Evolutionary conservation across 2,888 invertebrate genomes (phyloP).

Genomic region (Rhabditoides inermis): DNA sequence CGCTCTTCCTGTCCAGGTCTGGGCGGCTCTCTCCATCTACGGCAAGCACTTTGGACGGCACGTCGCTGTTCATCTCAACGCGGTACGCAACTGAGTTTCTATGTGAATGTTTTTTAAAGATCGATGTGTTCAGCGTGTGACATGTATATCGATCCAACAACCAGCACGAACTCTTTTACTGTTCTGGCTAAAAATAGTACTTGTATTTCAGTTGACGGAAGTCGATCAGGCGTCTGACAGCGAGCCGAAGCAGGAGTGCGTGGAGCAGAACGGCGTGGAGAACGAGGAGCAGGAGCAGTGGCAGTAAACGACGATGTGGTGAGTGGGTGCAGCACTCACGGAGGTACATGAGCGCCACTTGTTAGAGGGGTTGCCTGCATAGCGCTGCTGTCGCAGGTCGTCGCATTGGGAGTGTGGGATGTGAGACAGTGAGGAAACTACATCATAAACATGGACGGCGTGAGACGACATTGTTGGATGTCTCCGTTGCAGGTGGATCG

Average conservation of each 20-base stretch:
- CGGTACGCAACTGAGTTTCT: constrained; percentile 13
- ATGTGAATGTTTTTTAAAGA: constrained; percentile 4
- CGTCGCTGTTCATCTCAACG: constrained; percentile 35
- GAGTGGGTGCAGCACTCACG: no score
- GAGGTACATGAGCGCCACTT: no score
- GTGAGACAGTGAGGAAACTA: not conserved
- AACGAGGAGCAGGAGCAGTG: no score
- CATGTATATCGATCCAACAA: not conserved
- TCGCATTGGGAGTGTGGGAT: no score
- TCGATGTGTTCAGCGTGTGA: not conserved
- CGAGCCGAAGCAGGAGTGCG: no score
- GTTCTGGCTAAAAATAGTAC: not conserved
- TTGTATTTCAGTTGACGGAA: constrained; percentile 20
- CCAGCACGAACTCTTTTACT: not conserved
- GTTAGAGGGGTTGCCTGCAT: no score
- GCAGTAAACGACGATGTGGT: no score
- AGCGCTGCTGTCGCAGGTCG: no score
- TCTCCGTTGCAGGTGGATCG: no score
- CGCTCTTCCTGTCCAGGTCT: constrained; percentile 15
- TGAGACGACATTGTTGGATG: no score
- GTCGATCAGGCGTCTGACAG: constrained; percentile 7
- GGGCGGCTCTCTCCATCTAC: constrained; percentile 39
- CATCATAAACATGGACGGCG: constrained; percentile 5
- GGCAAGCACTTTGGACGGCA: constrained; percentile 29
- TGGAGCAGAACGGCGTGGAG: no score